Conservation (phyloP, 2,113 vertebrate species). For the Carassius carassius region DNA sequence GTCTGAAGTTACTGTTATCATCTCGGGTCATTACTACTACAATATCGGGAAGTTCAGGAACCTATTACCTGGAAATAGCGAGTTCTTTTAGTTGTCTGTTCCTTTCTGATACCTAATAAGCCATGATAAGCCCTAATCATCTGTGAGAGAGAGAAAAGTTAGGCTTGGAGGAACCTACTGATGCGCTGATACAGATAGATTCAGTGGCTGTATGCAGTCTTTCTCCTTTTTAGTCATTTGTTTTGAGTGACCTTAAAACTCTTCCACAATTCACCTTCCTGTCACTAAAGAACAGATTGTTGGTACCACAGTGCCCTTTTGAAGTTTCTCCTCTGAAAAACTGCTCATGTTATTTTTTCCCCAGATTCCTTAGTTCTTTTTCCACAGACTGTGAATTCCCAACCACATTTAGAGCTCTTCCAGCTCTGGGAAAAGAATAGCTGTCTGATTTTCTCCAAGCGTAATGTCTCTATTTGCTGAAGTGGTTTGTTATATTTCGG, state of each 20-base stretch:
- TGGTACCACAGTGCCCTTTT: not conserved
- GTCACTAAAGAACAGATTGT: not conserved
- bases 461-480: slow-evolving; percentile 33
- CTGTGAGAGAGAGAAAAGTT: not conserved
- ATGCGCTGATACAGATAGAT: not conserved
- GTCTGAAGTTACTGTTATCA: not conserved
- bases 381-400: slow-evolving; percentile 28
- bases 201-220: not conserved
- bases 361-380: not conserved
- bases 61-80: slow-evolving; percentile 8
- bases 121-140: not conserved
- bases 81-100: not conserved
- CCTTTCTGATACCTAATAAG: not conserved
- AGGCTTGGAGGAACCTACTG: not conserved
- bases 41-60: not conserved
- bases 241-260: not conserved
- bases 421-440: slow-evolving; percentile 12
- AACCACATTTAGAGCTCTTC: slow-evolving; percentile 19
- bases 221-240: not conserved
- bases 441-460: slow-evolving; percentile 20
- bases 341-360: not conserved
- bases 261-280: slow-evolving; percentile 1
- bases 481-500: slow-evolving; percentile 41
- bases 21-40: slow-evolving; percentile 1
- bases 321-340: not conserved